These are phyloP conservation scores for Heliconius ismenius DNA, from an alignment of 2,888 invertebrate genomes.

Conservation along the genomic window DNA sequence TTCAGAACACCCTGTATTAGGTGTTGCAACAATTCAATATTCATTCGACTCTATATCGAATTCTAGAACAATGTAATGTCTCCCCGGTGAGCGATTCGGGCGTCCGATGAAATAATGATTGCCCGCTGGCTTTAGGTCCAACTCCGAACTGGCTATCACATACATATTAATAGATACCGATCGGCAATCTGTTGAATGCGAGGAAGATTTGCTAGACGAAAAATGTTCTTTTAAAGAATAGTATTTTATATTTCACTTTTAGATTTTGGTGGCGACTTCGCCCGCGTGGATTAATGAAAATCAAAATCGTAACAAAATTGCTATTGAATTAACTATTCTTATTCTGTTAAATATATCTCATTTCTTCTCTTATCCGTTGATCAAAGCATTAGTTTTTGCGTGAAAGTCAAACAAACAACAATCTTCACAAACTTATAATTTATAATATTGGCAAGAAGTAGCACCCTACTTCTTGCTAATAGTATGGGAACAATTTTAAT, in stretches of 20 bases:
- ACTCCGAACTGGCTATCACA: constrained; percentile 46
- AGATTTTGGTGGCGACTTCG: too few relatives aligned
- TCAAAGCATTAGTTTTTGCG: too few relatives aligned
- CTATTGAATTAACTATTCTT: too few relatives aligned
- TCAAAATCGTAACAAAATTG: too few relatives aligned
- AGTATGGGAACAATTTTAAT: too few relatives aligned
- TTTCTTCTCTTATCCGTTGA: too few relatives aligned
- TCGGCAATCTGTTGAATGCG: constrained; percentile 68
- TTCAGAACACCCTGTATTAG: constrained; percentile 10
- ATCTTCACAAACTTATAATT: too few relatives aligned
- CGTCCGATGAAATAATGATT: constrained; percentile 72
- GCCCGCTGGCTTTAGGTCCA: constrained; percentile 44
- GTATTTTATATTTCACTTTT: background rate
- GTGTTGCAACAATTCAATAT: constrained; percentile 37
- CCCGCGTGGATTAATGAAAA: too few relatives aligned
- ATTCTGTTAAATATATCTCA: too few relatives aligned
- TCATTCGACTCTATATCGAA: constrained; percentile 35
- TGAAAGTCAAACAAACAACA: too few relatives aligned
- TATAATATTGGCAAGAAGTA: too few relatives aligned
- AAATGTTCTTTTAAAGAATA: background rate
- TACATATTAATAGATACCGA: constrained; percentile 62
- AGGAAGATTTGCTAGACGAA: constrained; percentile 24
- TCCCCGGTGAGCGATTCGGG: constrained; percentile 60
- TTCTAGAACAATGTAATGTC: constrained; percentile 55
- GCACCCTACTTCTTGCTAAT: too few relatives aligned